Conservation (phyloP, 1,140 invertebrate species). For the Mycetomoellerius zeteki region DNA sequence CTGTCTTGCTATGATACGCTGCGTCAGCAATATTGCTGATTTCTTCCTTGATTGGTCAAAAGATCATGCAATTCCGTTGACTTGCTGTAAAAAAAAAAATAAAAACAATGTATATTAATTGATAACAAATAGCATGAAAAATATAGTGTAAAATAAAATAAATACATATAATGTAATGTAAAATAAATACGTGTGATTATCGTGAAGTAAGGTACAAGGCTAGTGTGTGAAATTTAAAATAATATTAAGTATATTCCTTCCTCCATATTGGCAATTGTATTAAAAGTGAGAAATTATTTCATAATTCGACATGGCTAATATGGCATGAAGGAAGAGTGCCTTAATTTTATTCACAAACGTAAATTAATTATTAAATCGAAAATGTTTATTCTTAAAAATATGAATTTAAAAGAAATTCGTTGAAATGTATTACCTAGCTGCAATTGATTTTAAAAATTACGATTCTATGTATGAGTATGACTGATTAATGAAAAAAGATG, state of each 20-base stretch:
- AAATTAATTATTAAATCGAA: conserved; percentile 1
- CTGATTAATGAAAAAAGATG: neutral
- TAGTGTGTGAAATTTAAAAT: neutral
- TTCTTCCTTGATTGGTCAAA: conserved; percentile 88
- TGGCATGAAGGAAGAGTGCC: neutral
- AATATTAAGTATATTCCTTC: neutral
- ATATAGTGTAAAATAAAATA: neutral
- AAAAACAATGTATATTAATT: neutral
- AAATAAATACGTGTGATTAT: neutral
- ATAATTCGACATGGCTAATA: neutral
- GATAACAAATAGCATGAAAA: neutral
- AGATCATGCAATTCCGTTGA: conserved; percentile 84
- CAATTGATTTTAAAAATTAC: neutral
- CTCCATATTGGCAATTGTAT: neutral
- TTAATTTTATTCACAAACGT: neutral
- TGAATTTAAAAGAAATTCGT: neutral
- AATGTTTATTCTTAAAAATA: neutral
- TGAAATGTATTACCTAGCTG: neutral
- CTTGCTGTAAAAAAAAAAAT: conserved; percentile 8
- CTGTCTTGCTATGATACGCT: conserved; percentile 87
- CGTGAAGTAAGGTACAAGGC: neutral
- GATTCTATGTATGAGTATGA: neutral
- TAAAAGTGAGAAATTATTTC: neutral
- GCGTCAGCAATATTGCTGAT: conserved; percentile 86
- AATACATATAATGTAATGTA: too few relatives aligned